These are phyloP conservation scores for Morone chrysops DNA, from an alignment of 2,113 vertebrate genomes.

Conservation along the genomic window DNA sequence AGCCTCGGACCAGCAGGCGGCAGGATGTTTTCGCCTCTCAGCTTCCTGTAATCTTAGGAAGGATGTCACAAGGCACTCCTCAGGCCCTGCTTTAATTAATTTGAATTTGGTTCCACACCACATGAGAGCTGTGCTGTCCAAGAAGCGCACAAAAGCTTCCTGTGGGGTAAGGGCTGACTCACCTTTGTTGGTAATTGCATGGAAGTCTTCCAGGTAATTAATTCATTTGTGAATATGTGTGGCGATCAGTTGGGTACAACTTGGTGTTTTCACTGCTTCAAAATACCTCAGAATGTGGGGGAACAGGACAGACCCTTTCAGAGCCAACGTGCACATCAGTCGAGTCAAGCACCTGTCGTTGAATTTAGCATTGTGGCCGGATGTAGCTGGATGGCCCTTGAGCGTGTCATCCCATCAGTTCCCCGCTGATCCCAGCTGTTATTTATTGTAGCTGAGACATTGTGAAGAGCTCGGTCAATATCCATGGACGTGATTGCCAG, in stretches of 20 bases:
- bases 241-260: neutral
- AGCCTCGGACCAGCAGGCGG: slow-evolving; percentile 26
- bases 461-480: slow-evolving; percentile 51
- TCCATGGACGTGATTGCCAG: slow-evolving; percentile 36
- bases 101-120: slow-evolving; percentile 9
- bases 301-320: too few relatives aligned
- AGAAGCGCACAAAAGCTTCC: neutral
- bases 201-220: neutral
- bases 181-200: neutral
- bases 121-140: neutral
- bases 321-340: slow-evolving; percentile 2
- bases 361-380: neutral
- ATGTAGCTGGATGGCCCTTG: slow-evolving; percentile 13
- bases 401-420: slow-evolving; percentile 24
- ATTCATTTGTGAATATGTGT: neutral
- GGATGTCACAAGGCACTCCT: neutral
- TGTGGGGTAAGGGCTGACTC: slow-evolving; percentile 1
- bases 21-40: slow-evolving; percentile 22
- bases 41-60: slow-evolving; percentile 14
- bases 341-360: slow-evolving; percentile 20
- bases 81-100: slow-evolving; percentile 10
- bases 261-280: too few relatives aligned
- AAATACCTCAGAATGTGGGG: too few relatives aligned
- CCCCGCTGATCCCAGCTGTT: slow-evolving; percentile 38
- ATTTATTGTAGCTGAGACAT: slow-evolving; percentile 19